Evolutionary conservation across 2,888 invertebrate genomes (phyloP).

Genomic region (Helicoverpa assulta): DNA sequence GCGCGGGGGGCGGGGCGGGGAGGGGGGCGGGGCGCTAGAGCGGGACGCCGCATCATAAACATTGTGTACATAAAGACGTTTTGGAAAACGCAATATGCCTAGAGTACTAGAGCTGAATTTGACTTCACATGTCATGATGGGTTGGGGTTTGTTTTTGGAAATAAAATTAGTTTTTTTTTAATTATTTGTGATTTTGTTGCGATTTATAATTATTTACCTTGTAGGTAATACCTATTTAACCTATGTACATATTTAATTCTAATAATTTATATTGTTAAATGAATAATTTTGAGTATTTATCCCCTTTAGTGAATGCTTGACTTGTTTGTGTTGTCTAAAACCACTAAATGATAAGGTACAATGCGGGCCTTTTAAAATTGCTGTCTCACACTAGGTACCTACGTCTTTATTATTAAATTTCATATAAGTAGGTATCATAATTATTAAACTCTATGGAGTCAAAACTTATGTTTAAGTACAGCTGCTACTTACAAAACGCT

Average conservation of each 20-base stretch:
- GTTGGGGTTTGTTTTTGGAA: not conserved
- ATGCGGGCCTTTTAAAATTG: constrained; percentile 37
- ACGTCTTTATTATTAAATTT: too few species aligned
- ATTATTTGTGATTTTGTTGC: not conserved
- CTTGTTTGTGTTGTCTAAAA: not conserved
- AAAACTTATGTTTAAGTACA: too few species aligned
- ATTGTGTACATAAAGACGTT: constrained; percentile 68
- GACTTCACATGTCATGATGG: not conserved
- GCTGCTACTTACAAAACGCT: too few species aligned
- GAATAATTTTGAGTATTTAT: not conserved
- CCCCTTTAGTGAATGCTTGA: not conserved
- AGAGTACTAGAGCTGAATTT: constrained; percentile 37
- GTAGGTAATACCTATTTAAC: not conserved
- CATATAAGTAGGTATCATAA: too few species aligned
- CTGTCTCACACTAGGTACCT: too few species aligned
- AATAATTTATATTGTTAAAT: too few species aligned
- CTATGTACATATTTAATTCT: too few species aligned
- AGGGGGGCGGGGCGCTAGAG: constrained; percentile 79
- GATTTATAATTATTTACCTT: not conserved
- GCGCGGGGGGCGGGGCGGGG: constrained; percentile 64
- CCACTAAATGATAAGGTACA: constrained; percentile 9
- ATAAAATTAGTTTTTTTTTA: not conserved
- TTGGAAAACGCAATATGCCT: constrained; percentile 60
- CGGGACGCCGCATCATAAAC: constrained; percentile 77
- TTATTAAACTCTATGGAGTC: too few species aligned